Evolutionary conservation across 2,888 invertebrate species (phyloP), one percentile per base, ranked within the genome.

Genomic region (Globia sparganii): DNA sequence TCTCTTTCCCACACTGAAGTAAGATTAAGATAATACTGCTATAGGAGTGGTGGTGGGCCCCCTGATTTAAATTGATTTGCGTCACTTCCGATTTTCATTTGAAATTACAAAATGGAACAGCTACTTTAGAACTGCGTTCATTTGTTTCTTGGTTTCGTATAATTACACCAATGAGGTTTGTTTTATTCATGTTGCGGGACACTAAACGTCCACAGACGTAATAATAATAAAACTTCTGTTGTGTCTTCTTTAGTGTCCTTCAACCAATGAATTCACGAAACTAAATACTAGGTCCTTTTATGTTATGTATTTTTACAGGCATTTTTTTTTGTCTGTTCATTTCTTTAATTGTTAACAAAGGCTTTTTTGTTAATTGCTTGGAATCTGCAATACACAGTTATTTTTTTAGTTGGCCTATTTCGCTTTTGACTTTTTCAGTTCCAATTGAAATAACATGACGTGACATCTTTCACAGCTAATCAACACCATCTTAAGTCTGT

Each of bases 71-170:
- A 77, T 56, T 77, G 5, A 13, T 68, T 62, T 69, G 2, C 25
- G 53, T 69, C 69, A 77, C 61, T 62, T 46, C 21, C 43, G 18
- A 53, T 53, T 67, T 77, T 53, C 18, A 53, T 53, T 43, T 66
- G 58, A 34, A 18, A 6, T 21, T 21, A 5, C 34, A n/a, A 56
- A 75, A 64, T 43, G 25, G 40, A 28, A 73, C 28, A 3, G 18
- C 15, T 49, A 5, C 6, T 53, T 53, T 11, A 34, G 3, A 53
- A n/a, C 11, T 68, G 3, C 13, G 5, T 56, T 43, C 8, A 15
- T 40, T 56, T 31, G 28, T 40, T 31, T 66, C 0, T 18, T 46
- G 2, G 0, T 9, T 34, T 68, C 21, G 18, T n/a, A n/a, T 53
- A 15, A 18, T 25, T 34, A n/a, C 9, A 25, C 31, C 8, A 46